Evolutionary conservation across 2,113 vertebrate genomes (phyloP), one percentile per base, ranked within the genome.

Genomic region (Gulo gulo): DNA sequence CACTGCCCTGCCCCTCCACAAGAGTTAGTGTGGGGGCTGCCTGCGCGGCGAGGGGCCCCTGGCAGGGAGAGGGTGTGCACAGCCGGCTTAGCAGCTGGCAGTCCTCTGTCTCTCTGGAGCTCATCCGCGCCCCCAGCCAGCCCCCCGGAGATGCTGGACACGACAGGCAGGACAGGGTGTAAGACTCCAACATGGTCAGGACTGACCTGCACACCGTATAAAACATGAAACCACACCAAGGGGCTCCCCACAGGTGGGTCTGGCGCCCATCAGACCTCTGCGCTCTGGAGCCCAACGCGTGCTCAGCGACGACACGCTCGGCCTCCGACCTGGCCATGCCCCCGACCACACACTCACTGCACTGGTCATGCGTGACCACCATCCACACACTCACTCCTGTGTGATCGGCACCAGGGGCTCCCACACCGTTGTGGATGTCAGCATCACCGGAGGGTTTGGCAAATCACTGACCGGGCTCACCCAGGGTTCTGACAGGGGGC

Each of bases 321-420:
- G n/a, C n/a, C 45, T 65, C 52, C 7, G 2, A 7, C 2, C n/a
- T 0, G 29, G 18, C 34, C 1, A 0, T 2, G n/a, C 26, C 61
- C 24, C 11, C 0, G 59, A n/a, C 29, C 23, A 23, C 52, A 45
- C 6, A 39, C 61, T n/a, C 6, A 14, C 23, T 1, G 24, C 20
- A 18, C 10, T 21, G 11, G n/a, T 9, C 13, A 0, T 29, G 8
- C 0, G 7, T 78, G 45, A 65, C 14, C 24, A 2, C 9, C 9
- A 9, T 11, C 61, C 29, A 20, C 4, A 34, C 31, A n/a, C 36
- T 59, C 36, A 31, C 24, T 65, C 50, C 18, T 5, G 0, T 13
- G 36, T 6, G n/a, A n/a, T 26, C 1, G 7, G 16, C 1, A 1
- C 26, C 76, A 31, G 42, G 4, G 45, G 31, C 69, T 82, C 61